Evolutionary conservation across 2,113 vertebrate species (phyloP).

Genomic region (Mesitornis unicolor): DNA sequence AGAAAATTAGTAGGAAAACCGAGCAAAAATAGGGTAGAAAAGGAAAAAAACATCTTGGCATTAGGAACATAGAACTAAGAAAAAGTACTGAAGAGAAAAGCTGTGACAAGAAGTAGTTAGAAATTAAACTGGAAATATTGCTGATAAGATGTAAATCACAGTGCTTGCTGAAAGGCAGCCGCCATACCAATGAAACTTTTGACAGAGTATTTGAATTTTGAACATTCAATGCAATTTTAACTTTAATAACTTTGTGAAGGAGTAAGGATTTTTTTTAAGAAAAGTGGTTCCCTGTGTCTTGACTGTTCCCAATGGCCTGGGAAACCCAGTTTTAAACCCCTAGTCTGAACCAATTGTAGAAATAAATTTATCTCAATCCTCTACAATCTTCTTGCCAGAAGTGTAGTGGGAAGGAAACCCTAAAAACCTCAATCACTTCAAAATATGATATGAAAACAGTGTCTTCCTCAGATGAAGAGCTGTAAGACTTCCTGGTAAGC

Average conservation of each 20-base stretch:
- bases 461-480: not conserved
- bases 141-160: not conserved
- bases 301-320: not conserved
- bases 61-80: not conserved
- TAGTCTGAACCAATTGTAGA: not conserved
- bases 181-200: not conserved
- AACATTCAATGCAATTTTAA: not conserved
- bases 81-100: not conserved
- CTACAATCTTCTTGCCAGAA: not conserved
- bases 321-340: not conserved
- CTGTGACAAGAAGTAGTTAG: not conserved
- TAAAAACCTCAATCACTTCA: not conserved
- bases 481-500: not conserved
- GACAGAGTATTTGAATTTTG: not conserved
- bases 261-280: not conserved
- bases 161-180: not conserved
- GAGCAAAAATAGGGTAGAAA: not conserved
- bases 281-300: not conserved
- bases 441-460: not conserved
- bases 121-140: not conserved
- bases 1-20: not conserved
- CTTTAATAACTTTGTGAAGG: not conserved
- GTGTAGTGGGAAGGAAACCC: not conserved
- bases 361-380: not conserved
- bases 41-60: rapidly evolving